These are phyloP conservation scores for Hippocampus abdominalis DNA, from an alignment of 2,113 vertebrate species.

Conservation along the genomic window DNA sequence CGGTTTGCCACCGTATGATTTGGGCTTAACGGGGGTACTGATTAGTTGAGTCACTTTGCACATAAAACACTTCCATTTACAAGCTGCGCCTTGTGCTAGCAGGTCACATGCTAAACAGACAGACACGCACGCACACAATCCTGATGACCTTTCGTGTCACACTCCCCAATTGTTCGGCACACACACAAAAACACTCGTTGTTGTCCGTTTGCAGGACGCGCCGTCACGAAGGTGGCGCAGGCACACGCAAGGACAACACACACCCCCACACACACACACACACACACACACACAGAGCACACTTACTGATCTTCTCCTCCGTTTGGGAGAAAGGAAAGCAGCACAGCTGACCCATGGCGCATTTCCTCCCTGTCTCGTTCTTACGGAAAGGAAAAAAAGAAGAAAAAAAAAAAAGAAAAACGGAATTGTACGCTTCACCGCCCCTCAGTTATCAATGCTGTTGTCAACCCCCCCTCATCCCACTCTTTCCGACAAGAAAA, in stretches of 20 bases:
- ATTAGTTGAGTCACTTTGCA: neutral
- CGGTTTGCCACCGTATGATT: neutral
- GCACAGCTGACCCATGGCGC: constrained; percentile 94
- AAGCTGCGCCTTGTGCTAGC: neutral
- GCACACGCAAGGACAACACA: neutral
- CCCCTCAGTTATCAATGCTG: constrained; percentile 14
- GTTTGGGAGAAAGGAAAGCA: constrained; percentile 90
- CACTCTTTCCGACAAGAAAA: neutral
- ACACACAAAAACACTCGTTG: neutral
- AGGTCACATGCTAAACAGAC: neutral
- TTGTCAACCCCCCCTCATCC: neutral
- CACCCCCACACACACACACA: neutral
- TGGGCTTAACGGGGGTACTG: neutral
- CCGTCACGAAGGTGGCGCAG: neutral
- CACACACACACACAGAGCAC: constrained; percentile 14
- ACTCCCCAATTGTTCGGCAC: neutral
- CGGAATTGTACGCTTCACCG: constrained; percentile 19
- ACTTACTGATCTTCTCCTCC: constrained; percentile 92
- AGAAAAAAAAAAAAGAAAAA: constrained; percentile 4
- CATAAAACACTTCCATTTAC: neutral
- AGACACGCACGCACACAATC: neutral
- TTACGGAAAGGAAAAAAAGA: too few species aligned
- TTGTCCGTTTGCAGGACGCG: neutral
- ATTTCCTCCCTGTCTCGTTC: constrained; percentile 43
- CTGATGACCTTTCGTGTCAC: neutral